phyloP scores from a whole-genome alignment of 2,113 vertebrate genomes.

The Alouatta palliata region DNA sequence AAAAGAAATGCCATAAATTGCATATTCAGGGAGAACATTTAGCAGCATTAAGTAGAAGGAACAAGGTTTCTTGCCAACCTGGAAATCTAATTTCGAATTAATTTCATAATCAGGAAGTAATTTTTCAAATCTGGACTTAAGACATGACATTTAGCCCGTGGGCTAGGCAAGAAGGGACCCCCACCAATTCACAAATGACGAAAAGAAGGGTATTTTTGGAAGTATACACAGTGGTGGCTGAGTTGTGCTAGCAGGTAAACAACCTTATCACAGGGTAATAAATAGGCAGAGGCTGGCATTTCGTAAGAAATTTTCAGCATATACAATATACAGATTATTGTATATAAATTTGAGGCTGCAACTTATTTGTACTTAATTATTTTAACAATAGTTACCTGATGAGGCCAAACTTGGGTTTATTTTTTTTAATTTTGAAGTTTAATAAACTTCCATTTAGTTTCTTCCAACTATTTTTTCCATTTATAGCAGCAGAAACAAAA shows the following conservation, averaged over 20 bases:
- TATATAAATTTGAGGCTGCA: background rate
- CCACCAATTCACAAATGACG: background rate
- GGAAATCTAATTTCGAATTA: background rate
- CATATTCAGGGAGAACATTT: background rate
- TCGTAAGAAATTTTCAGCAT: background rate
- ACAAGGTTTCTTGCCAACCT: background rate
- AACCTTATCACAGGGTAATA: no score
- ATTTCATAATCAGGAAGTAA: background rate
- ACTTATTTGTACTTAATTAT: background rate
- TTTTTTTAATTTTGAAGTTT: background rate
- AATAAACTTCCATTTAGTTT: background rate
- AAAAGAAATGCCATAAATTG: background rate
- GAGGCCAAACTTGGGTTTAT: background rate
- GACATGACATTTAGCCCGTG: background rate
- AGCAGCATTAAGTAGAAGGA: background rate
- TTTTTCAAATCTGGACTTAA: background rate
- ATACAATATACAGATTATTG: background rate
- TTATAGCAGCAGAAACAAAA: background rate
- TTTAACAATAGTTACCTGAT: background rate
- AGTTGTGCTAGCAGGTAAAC: background rate
- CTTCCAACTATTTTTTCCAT: background rate
- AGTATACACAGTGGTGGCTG: rapidly evolving
- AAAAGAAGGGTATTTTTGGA: background rate
- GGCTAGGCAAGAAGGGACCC: no score
- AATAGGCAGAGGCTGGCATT: background rate